These are phyloP conservation scores for Julus scanicus DNA, from an alignment of 2,888 invertebrate genomes.

Conservation along the genomic window DNA sequence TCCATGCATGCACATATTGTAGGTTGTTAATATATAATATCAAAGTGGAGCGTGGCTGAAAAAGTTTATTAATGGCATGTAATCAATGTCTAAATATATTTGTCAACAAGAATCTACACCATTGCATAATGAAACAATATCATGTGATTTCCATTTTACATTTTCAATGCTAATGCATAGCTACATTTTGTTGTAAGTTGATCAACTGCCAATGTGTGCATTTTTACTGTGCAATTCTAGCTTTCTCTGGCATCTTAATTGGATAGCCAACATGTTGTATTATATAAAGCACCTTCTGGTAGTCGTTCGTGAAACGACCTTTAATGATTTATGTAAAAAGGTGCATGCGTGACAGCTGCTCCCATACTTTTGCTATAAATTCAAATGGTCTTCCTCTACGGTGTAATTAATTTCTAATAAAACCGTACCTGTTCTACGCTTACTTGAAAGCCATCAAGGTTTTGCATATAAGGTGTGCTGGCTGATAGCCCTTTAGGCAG, in stretches of 20 bases:
- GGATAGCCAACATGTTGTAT: neutral
- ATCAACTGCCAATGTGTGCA: neutral
- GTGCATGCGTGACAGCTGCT: neutral
- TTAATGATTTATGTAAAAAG: conserved; percentile 9
- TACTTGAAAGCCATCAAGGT: neutral
- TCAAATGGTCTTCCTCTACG: conserved; percentile 18
- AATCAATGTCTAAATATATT: neutral
- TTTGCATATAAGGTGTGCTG: neutral
- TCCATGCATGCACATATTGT: neutral
- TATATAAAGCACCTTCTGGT: neutral
- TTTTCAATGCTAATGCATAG: neutral
- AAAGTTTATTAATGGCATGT: neutral
- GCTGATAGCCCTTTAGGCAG: conserved; percentile 21
- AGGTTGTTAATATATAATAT: neutral
- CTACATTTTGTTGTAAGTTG: neutral
- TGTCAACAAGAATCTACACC: neutral
- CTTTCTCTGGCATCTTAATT: neutral
- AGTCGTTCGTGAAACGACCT: neutral
- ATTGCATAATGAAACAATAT: neutral
- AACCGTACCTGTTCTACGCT: neutral
- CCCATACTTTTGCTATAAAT: conserved; percentile 2
- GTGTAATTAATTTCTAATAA: conserved; percentile 24
- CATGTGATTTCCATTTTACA: neutral
- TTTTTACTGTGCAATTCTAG: neutral
- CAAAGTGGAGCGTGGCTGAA: neutral